Conservation (phyloP, 2,113 vertebrate genomes). For the Chaetodon auriga region DNA sequence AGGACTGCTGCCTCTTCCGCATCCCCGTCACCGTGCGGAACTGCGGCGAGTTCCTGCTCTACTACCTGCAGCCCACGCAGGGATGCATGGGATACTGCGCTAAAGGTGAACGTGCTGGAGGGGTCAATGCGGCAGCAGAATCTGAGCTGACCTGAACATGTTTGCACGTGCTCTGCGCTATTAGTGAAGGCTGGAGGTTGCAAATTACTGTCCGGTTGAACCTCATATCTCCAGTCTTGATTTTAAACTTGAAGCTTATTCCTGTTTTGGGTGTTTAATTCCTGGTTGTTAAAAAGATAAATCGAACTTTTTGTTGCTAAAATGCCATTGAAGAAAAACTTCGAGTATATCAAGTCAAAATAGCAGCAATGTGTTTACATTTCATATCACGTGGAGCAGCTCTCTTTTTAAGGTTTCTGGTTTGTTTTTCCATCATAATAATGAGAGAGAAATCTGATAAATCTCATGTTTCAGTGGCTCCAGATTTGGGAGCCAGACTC, state of each 20-base stretch:
- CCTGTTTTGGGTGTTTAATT: no score
- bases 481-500: constrained; percentile 72
- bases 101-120: constrained; percentile 73
- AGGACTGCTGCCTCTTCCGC: constrained; percentile 85
- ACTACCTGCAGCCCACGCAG: constrained; percentile 84
- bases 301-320: no score
- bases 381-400: no score
- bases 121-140: background rate
- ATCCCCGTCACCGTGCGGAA: constrained; percentile 81
- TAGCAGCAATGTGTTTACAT: no score
- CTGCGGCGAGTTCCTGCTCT: constrained; percentile 84
- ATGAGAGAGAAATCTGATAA: background rate
- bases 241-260: no score
- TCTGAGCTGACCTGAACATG: background rate
- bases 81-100: constrained; percentile 87
- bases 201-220: background rate
- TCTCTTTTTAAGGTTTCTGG: no score
- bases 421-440: background rate
- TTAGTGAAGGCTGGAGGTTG: background rate
- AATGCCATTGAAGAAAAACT: no score
- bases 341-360: no score
- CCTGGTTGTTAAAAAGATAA: no score
- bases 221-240: no score
- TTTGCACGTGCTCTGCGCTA: background rate
- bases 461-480: constrained; percentile 63